Evolutionary conservation across 2,888 invertebrate species (phyloP).

Genomic region (Himalopsyche japonica): DNA sequence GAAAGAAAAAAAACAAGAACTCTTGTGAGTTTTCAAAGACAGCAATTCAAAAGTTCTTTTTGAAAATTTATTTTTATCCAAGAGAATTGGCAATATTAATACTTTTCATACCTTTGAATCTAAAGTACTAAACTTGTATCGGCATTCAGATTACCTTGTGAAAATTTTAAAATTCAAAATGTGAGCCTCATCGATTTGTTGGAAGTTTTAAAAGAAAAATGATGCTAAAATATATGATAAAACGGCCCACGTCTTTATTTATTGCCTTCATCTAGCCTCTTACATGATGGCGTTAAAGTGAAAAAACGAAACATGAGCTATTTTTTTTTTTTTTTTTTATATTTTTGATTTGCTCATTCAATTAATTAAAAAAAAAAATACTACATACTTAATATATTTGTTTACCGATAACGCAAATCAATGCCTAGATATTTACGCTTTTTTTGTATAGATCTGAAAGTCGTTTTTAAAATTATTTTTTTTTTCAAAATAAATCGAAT

Average conservation of each 20-base stretch:
- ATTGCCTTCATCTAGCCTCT: neutral
- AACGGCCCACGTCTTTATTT: neutral
- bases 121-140: neutral
- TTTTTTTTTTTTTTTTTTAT: too few relatives aligned
- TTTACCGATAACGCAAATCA: too few relatives aligned
- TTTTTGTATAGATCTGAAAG: too few relatives aligned
- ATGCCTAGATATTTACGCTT: too few relatives aligned
- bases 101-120: neutral
- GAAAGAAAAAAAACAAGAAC: neutral
- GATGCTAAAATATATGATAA: neutral
- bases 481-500: too few relatives aligned
- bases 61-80: neutral
- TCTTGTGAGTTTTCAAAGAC: neutral
- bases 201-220: neutral
- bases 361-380: too few relatives aligned
- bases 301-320: too few relatives aligned
- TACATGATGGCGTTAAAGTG: neutral
- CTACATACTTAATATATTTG: too few relatives aligned
- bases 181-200: neutral
- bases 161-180: neutral
- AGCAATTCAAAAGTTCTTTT: neutral
- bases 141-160: neutral
- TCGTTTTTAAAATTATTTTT: too few relatives aligned
- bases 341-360: too few relatives aligned
- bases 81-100: neutral